Percentiles rank a stretch among this genome's conserved stretches.
Conservation (phyloP, 2,113 vertebrate genomes). For the Rostratula benghalensis region DNA sequence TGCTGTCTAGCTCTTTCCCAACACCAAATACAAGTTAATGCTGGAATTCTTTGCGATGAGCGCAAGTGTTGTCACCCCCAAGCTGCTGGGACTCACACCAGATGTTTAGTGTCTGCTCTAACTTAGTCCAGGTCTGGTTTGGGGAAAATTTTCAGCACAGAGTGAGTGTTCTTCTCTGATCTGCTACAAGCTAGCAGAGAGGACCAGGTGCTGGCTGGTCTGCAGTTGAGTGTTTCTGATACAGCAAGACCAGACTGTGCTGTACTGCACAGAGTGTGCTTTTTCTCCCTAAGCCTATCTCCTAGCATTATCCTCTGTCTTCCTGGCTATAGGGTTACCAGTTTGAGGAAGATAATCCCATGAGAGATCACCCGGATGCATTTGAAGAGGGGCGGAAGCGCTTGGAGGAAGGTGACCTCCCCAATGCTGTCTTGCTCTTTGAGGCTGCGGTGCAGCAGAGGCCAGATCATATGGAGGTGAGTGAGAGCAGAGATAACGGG, state of each 20-base stretch:
- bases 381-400: constrained; percentile 89
- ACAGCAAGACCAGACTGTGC: background rate
- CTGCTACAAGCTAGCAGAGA: background rate
- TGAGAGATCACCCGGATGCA: constrained; percentile 88
- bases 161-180: background rate
- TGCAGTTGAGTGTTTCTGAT: background rate
- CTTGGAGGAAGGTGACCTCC: constrained; percentile 92
- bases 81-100: background rate
- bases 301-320: background rate
- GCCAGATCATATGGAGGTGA: constrained; percentile 92
- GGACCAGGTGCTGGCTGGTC: background rate
- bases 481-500: background rate
- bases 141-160: background rate
- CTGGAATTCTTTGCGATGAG: background rate
- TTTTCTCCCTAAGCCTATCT: background rate
- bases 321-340: constrained; percentile 88
- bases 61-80: background rate
- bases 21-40: background rate
- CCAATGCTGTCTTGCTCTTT: constrained; percentile 92
- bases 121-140: background rate
- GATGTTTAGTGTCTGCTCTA: background rate
- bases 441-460: constrained; percentile 93
- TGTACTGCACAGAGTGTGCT: background rate
- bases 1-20: background rate
- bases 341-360: constrained; percentile 97